These are phyloP conservation scores for Apoderus coryli DNA, from an alignment of 2,888 invertebrate genomes.

Conservation along the genomic window DNA sequence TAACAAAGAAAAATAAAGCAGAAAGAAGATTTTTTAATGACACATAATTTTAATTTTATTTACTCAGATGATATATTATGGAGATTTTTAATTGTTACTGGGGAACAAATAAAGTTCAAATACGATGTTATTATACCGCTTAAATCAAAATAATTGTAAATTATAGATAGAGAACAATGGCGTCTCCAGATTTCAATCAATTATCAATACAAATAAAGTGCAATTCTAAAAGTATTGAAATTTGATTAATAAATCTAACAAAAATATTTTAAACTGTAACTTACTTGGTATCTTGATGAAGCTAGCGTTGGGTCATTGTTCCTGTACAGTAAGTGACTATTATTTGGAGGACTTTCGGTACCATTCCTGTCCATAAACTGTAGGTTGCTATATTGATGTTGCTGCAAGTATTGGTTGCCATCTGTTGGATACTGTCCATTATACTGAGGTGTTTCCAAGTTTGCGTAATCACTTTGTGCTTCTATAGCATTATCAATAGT, in stretches of 20 bases:
- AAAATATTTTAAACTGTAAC: conserved; percentile 10
- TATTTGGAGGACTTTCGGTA: conserved; percentile 39
- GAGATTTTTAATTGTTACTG: no score
- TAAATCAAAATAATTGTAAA: no score
- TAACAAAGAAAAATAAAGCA: no score
- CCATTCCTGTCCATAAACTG: conserved; percentile 18
- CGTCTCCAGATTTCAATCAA: no score
- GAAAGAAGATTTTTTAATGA: no score
- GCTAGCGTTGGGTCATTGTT: conserved; percentile 53
- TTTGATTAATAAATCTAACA: neutral
- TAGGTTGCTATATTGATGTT: conserved; percentile 23
- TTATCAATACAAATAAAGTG: no score
- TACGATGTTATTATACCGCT: no score
- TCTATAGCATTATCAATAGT: no score
- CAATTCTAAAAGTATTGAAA: neutral
- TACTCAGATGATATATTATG: no score
- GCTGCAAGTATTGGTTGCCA: conserved; percentile 23
- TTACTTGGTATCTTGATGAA: conserved; percentile 35
- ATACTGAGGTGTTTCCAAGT: conserved; percentile 45
- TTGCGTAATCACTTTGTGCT: conserved; percentile 41
- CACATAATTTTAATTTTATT: no score
- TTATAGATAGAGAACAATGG: no score
- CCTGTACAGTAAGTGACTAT: conserved; percentile 34
- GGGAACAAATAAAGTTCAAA: no score
- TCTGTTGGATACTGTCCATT: conserved; percentile 21